Evolutionary conservation across 2,113 vertebrate genomes (phyloP), one percentile per base, ranked within the genome.

Genomic region (Patagioenas fasciata): DNA sequence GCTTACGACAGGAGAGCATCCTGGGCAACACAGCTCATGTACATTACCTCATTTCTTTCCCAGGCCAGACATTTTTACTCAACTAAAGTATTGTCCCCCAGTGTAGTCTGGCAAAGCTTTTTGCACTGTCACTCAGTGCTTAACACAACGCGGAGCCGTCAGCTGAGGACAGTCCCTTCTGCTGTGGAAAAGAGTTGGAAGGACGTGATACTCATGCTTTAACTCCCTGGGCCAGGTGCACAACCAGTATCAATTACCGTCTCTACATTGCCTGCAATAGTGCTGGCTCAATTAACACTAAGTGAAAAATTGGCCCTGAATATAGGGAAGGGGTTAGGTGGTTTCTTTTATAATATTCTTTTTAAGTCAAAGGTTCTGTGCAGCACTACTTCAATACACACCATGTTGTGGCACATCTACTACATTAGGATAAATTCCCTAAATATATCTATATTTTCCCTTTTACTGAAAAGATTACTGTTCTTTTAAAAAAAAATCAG

Each of bases 261-360:
- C 31, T 32, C 50, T 34, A 10, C 19, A 40, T 2, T 32, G 9
- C 23, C 29, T 34, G 5, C 29, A 64, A 9, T 3, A 62, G 13
- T 5, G 4, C 24, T 50, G 40, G 19, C 21, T 84, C 42, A 57
- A 5, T 29, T 32, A 38, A 25, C 21, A 10, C 6, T 10, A 69
- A 31, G 13, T 21, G 25, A 85, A 81, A 78, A 85, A 57, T 42
- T 44, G 21, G 14, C n/a, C 29, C 54, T 40, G 20, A n/a, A 10
- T 7, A 61, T 61, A 6, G 28, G 29, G 13, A 64, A 0, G 0
- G 4, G 12, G 29, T 18, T 72, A 50, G 4, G 53, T 9, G 4
- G 11, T 16, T 70, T 17, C 3, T 89, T 90, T 58, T 25, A 15
- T 23, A 69, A 42, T 48, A 82, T 12, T 40, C 34, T 78, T 70